Evolutionary conservation across 1,140 invertebrate genomes (phyloP).

Genomic region (Aphis gossypii): DNA sequence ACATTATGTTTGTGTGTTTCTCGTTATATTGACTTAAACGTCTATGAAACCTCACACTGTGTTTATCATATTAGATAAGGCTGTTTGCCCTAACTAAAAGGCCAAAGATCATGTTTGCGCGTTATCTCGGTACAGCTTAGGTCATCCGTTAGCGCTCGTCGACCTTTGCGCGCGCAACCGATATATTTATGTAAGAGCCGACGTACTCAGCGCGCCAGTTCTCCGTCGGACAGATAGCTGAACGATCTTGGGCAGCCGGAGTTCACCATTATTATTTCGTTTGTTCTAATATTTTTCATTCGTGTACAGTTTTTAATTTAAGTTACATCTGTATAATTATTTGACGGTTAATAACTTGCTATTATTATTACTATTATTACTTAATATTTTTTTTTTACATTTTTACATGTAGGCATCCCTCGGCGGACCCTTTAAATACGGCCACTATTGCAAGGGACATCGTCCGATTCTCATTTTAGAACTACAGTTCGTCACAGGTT

Average conservation of each 20-base stretch:
- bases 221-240: neutral
- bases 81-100: conserved; percentile 40
- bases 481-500: neutral
- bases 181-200: conserved; percentile 54
- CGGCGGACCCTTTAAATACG: neutral
- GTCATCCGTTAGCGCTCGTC: conserved; percentile 43
- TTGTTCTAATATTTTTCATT: neutral
- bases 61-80: conserved; percentile 54
- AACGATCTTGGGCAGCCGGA: neutral
- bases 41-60: conserved; percentile 18
- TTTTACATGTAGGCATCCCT: conserved; percentile 16
- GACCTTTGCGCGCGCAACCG: conserved; percentile 49
- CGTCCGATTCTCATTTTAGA: neutral
- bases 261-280: neutral
- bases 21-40: conserved; percentile 22
- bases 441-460: neutral
- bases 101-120: conserved; percentile 53
- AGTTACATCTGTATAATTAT: neutral
- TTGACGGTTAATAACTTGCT: neutral
- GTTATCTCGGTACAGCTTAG: conserved; percentile 49
- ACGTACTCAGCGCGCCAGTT: conserved; percentile 38
- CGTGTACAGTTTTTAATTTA: neutral
- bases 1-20: conserved; percentile 15
- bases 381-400: neutral
- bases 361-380: neutral